Conservation (phyloP, 1,140 invertebrate genomes). For the Zaprionus inermis region DNA sequence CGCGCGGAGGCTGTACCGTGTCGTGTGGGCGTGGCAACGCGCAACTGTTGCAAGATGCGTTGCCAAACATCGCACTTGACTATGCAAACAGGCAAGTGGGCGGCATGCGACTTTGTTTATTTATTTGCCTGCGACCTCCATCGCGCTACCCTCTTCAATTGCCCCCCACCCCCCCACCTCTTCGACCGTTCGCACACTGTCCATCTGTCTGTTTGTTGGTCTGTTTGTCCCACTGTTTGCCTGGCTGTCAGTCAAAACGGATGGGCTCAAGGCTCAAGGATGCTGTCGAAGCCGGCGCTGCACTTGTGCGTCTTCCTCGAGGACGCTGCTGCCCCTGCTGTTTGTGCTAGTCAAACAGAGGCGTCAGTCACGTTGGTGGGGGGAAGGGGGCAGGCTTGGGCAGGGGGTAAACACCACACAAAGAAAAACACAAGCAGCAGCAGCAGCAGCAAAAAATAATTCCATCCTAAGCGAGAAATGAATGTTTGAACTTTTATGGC, state of each 20-base stretch:
- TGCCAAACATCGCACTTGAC: slow-evolving; percentile 74
- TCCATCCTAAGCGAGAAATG: slow-evolving; percentile 79
- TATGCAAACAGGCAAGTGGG: slow-evolving; percentile 71
- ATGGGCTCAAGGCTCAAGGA: slow-evolving; percentile 58
- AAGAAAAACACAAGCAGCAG: slow-evolving; percentile 13
- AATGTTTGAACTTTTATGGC: slow-evolving; percentile 83
- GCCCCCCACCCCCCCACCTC: neutral
- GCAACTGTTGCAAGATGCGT: slow-evolving; percentile 49
- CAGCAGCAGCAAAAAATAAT: neutral
- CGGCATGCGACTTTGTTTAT: slow-evolving; percentile 62
- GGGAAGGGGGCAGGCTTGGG: neutral
- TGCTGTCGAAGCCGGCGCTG: slow-evolving; percentile 45
- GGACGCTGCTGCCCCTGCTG: slow-evolving; percentile 42
- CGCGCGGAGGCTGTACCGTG: too few species aligned
- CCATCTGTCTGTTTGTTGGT: slow-evolving; percentile 19
- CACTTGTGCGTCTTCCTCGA: slow-evolving; percentile 64
- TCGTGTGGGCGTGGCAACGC: neutral
- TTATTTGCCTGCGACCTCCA: slow-evolving; percentile 57
- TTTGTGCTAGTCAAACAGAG: slow-evolving; percentile 65
- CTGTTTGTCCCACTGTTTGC: slow-evolving; percentile 56
- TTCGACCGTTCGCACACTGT: slow-evolving; percentile 9
- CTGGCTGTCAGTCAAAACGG: slow-evolving; percentile 65
- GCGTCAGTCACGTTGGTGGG: slow-evolving; percentile 6
- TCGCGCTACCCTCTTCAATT: neutral
- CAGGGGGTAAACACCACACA: neutral